These are phyloP conservation scores for Dynastes hyllus DNA, from an alignment of 2,888 invertebrate genomes.

Conservation along the genomic window DNA sequence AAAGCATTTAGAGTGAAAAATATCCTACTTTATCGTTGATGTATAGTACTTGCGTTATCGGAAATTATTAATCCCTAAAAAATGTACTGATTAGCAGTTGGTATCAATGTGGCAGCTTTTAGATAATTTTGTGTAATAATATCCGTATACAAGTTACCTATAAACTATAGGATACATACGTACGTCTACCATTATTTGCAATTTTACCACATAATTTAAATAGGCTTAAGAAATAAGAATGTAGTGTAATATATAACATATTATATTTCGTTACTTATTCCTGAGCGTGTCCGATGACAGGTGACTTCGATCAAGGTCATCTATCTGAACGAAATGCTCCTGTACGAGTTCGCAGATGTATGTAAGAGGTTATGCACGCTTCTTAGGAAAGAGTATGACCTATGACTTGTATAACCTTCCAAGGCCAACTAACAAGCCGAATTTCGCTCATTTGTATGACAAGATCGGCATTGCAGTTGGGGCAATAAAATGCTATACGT, in stretches of 20 bases:
- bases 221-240: not conserved
- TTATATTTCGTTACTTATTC: not conserved
- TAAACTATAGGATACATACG: too few relatives aligned
- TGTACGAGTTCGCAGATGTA: not conserved
- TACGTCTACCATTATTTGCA: too few relatives aligned
- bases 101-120: not conserved
- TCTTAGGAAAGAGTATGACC: conserved; percentile 9
- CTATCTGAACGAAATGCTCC: conserved; percentile 10
- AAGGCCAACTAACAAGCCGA: conserved; percentile 37
- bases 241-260: not conserved
- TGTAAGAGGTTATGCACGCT: conserved; percentile 20
- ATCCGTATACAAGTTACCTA: too few relatives aligned
- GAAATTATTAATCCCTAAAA: not conserved
- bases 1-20: too few relatives aligned
- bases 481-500: too few relatives aligned
- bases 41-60: not conserved
- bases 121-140: conserved; percentile 5
- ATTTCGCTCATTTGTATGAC: conserved; percentile 1
- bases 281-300: conserved; percentile 54
- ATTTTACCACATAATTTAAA: not conserved
- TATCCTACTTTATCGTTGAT: too few relatives aligned
- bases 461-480: not conserved
- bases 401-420: conserved; percentile 39
- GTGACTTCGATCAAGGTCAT: conserved; percentile 64
- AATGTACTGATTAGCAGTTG: not conserved